Conservation (phyloP, 2,888 invertebrate species). For the Xanthia togata region DNA sequence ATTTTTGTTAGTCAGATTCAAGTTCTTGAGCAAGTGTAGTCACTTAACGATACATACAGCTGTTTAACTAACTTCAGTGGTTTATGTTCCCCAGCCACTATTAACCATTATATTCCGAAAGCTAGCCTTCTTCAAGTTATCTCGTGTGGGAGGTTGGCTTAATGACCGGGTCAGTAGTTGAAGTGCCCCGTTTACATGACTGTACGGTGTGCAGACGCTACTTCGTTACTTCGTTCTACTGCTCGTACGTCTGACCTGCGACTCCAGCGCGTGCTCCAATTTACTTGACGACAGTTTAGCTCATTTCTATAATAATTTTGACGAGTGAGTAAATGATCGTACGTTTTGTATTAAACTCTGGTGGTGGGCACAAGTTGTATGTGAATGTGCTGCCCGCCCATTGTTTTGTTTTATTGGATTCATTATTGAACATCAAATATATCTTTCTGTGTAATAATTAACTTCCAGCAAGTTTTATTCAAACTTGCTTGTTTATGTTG, state of each 20-base stretch:
- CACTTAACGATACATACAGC: background rate
- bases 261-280: slow-evolving; percentile 30
- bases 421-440: slow-evolving; percentile 13
- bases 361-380: background rate
- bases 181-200: slow-evolving; percentile 34
- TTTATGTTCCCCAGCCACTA: background rate
- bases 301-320: background rate
- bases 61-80: slow-evolving; percentile 13
- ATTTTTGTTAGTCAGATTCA: background rate
- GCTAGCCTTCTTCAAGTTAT: slow-evolving; percentile 26
- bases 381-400: background rate
- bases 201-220: slow-evolving; percentile 16
- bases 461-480: background rate
- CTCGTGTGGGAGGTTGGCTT: slow-evolving; percentile 16
- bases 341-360: background rate
- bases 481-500: slow-evolving; percentile 16
- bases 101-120: background rate
- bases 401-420: slow-evolving; percentile 26
- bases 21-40: background rate
- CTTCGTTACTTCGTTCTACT: background rate
- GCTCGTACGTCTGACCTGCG: background rate
- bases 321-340: background rate
- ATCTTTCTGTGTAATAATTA: slow-evolving; percentile 34
- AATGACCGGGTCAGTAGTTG: slow-evolving; percentile 50
- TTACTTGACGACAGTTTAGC: slow-evolving; percentile 24